phyloP scores from a whole-genome alignment of 2,888 invertebrate genomes.

The Yponomeuta sedellus region DNA sequence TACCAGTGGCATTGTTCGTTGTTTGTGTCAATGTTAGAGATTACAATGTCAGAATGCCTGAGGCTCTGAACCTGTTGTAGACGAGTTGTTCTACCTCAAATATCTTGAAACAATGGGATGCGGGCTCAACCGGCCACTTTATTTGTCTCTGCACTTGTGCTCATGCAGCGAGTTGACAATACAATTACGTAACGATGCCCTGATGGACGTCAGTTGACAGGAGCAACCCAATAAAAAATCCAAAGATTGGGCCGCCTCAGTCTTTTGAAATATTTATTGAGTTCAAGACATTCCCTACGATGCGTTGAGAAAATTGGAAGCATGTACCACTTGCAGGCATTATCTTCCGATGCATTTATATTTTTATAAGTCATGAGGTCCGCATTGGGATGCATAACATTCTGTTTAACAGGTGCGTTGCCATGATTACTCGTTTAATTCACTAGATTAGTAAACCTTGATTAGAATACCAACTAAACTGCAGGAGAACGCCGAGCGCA shows the following conservation, averaged over 20 bases:
- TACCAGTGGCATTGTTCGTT: background rate
- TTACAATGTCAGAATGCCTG: background rate
- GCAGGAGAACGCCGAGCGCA: background rate
- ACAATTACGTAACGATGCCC: constrained; percentile 43
- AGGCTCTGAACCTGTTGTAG: background rate
- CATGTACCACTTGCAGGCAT: constrained; percentile 6
- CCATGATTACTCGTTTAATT: background rate
- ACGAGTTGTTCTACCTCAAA: background rate
- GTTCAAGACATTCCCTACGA: constrained; percentile 11
- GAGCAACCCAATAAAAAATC: constrained; percentile 5
- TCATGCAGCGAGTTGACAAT: constrained; percentile 41
- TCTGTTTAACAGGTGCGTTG: background rate
- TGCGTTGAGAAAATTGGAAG: constrained; percentile 23
- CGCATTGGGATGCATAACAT: background rate
- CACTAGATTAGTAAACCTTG: background rate
- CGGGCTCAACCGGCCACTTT: constrained; percentile 44
- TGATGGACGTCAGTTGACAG: constrained; percentile 26
- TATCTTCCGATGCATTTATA: constrained; percentile 18
- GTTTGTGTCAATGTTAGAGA: constrained; percentile 1
- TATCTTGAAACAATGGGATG: constrained; percentile 48
- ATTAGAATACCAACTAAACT: background rate
- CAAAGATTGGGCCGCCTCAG: constrained; percentile 10
- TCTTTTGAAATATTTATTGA: no score
- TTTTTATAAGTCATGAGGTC: background rate
- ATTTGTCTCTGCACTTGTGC: constrained; percentile 35